Conservation (phyloP, 2,113 vertebrate genomes). For the Plestiodon gilberti region DNA sequence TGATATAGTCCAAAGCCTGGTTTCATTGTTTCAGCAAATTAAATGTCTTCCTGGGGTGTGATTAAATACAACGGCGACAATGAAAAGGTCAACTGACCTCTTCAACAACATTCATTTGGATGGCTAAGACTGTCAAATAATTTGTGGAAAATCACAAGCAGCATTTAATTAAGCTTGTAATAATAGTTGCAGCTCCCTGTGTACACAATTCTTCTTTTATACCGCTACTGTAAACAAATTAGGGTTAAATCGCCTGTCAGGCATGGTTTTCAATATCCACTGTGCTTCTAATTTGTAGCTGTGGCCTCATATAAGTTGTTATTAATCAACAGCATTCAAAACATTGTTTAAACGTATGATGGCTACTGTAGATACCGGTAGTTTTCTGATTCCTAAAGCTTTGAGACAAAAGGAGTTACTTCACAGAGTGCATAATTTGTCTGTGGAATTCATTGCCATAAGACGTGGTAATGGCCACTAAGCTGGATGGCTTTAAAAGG, state of each 20-base stretch:
- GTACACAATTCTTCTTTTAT: constrained; percentile 46
- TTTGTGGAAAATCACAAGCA: constrained; percentile 47
- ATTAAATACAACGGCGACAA: background rate
- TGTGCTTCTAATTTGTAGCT: constrained; percentile 30
- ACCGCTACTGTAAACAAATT: constrained; percentile 53
- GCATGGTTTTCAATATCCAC: constrained; percentile 25
- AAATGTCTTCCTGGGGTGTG: constrained; percentile 8
- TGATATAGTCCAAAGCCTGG: background rate
- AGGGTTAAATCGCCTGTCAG: constrained; percentile 17
- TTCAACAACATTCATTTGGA: background rate
- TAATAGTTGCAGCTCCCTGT: constrained; percentile 28
- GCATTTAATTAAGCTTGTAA: constrained; percentile 54
- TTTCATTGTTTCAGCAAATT: constrained; percentile 10
- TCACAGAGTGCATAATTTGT: too few species aligned
- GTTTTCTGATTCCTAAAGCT: background rate
- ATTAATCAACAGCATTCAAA: constrained; percentile 32
- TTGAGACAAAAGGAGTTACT: too few species aligned
- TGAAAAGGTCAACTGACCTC: constrained; percentile 25
- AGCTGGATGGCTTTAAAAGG: too few species aligned
- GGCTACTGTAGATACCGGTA: background rate
- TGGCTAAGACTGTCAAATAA: constrained; percentile 29
- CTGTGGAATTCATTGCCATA: too few species aligned
- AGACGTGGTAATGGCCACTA: too few species aligned
- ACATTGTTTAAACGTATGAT: background rate
- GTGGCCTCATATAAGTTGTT: constrained; percentile 5